Conservation (phyloP, 2,113 vertebrate genomes). For the Anser brachyrhynchus region DNA sequence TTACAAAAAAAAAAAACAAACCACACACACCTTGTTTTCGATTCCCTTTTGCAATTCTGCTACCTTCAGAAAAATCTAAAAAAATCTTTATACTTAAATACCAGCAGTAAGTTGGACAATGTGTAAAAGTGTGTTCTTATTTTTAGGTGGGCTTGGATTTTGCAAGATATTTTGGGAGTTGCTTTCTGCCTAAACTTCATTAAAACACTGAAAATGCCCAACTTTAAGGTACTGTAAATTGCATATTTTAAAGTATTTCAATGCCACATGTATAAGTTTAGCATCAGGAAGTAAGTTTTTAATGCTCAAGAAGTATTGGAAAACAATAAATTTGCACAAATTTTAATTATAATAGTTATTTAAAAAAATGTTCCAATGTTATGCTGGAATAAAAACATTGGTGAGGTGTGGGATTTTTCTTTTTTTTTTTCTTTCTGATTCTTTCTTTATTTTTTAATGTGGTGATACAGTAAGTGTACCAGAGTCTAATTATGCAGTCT, state of each 20-base stretch:
- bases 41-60: not conserved
- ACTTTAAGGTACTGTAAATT: constrained; percentile 88
- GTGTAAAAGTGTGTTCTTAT: constrained; percentile 1
- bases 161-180: constrained; percentile 93
- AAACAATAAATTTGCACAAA: not conserved
- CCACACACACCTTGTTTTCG: not conserved
- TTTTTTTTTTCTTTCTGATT: not conserved
- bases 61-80: not conserved
- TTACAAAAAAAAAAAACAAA: not conserved
- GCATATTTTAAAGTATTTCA: not conserved
- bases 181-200: constrained; percentile 97
- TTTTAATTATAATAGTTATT: not conserved
- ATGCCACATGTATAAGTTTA: not conserved
- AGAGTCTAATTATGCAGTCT: not conserved
- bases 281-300: not conserved
- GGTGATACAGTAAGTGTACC: not conserved
- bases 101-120: not conserved
- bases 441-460: not conserved
- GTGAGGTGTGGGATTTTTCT: too few species aligned
- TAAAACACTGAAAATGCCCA: constrained; percentile 92
- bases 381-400: not conserved
- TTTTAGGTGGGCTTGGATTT: constrained; percentile 95
- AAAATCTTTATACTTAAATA: not conserved
- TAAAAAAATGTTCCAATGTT: not conserved
- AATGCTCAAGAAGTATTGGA: not conserved